Evolutionary conservation across 2,113 vertebrate species (phyloP).

Genomic region (Meles meles): DNA sequence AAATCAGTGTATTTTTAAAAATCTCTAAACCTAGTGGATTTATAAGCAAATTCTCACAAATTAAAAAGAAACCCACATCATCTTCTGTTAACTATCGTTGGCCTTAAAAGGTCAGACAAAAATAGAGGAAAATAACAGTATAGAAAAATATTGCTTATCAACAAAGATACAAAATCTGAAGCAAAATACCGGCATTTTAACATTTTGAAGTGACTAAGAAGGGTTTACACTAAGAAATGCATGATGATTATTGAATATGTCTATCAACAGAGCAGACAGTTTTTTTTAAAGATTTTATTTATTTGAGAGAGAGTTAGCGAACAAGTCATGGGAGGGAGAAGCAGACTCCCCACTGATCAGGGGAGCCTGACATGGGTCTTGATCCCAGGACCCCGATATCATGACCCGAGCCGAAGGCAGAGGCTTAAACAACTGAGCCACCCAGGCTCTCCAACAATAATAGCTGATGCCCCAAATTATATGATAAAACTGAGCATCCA

Average conservation of each 20-base stretch:
- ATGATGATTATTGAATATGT: neutral
- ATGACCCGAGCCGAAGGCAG: neutral
- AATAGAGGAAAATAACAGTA: neutral
- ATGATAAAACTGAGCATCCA: neutral
- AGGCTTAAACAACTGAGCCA: neutral
- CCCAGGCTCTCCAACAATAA: neutral
- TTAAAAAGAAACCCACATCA: neutral
- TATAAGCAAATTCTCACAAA: neutral
- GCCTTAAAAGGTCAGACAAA: neutral
- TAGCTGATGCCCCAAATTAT: neutral
- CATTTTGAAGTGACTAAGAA: neutral
- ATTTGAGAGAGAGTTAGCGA: neutral
- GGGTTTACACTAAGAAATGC: neutral
- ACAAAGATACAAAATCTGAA: neutral
- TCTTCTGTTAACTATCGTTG: neutral
- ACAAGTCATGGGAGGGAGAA: neutral
- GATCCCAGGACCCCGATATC: neutral
- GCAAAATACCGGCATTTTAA: neutral
- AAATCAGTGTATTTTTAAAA: neutral
- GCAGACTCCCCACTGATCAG: neutral
- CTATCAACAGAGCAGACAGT: neutral
- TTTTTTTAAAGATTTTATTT: neutral
- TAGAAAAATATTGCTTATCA: neutral
- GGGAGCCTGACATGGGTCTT: neutral
- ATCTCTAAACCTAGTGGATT: neutral